These are phyloP conservation scores for Drosophila siamana DNA, from an alignment of 2,888 invertebrate genomes.

Conservation along the genomic window DNA sequence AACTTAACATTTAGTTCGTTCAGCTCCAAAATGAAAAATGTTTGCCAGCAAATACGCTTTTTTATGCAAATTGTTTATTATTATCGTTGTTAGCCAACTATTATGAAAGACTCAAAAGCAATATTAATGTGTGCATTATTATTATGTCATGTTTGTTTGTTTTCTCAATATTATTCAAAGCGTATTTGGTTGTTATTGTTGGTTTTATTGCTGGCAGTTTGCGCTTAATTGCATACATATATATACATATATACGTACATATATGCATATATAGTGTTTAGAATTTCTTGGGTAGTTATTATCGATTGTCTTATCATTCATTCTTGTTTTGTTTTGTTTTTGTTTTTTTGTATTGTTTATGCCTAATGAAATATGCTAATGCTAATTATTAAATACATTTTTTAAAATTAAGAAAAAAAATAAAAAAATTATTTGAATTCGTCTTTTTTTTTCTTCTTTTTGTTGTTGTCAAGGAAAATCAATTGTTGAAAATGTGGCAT, in stretches of 20 bases:
- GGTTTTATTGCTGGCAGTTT: constrained; percentile 53
- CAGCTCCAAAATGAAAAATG: constrained; percentile 31
- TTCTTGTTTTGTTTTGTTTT: constrained; percentile 3
- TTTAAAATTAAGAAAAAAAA: constrained; percentile 68
- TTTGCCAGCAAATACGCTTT: constrained; percentile 38
- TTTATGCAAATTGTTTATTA: constrained; percentile 34
- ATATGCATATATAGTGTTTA: constrained; percentile 16
- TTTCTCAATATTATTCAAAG: constrained; percentile 39
- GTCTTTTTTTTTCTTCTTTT: too few species aligned
- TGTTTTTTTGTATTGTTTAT: constrained; percentile 12
- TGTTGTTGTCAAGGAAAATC: constrained; percentile 16
- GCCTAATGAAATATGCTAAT: constrained; percentile 57
- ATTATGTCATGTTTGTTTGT: constrained; percentile 24
- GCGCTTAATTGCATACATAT: constrained; percentile 42
- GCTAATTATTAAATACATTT: constrained; percentile 67
- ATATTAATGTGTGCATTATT: constrained; percentile 51
- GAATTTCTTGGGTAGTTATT: constrained; percentile 35
- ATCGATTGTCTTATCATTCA: neutral
- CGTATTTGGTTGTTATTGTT: constrained; percentile 43
- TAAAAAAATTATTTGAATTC: constrained; percentile 22
- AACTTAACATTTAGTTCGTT: constrained; percentile 72
- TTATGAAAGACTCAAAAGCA: constrained; percentile 82
- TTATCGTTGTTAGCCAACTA: constrained; percentile 21
- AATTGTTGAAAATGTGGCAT: constrained; percentile 39
- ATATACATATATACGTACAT: constrained; percentile 33